Conservation (phyloP, 2,113 vertebrate genomes). For the Capricornis sumatraensis region DNA sequence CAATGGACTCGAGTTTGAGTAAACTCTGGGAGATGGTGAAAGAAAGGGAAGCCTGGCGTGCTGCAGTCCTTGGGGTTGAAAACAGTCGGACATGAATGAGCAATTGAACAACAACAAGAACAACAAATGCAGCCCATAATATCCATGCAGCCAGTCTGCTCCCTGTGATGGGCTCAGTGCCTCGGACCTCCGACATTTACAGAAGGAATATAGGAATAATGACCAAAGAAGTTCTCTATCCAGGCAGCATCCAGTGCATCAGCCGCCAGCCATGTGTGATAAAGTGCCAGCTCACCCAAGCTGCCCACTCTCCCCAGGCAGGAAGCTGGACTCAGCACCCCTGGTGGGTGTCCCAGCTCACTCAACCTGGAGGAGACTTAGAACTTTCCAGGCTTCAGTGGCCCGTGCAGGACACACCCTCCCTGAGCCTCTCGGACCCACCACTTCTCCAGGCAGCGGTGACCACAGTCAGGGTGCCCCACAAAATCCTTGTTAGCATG, state of each 20-base stretch:
- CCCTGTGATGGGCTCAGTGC: not conserved
- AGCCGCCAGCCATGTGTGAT: rapidly evolving
- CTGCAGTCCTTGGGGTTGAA: not conserved
- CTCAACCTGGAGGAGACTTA: not conserved
- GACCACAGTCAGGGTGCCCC: not conserved
- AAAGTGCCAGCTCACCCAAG: not conserved
- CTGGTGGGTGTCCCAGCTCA: not conserved
- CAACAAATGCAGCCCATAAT: not conserved
- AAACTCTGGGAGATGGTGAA: not conserved
- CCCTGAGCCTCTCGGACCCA: not conserved
- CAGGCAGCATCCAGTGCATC: not conserved
- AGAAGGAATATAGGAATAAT: not conserved
- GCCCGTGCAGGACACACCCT: not conserved
- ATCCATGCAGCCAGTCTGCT: not conserved
- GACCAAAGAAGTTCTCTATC: not conserved
- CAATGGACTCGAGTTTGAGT: not conserved
- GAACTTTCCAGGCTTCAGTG: not conserved
- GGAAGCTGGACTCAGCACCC: not conserved
- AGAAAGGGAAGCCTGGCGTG: not conserved
- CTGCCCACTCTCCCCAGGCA: not conserved
- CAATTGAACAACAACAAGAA: not conserved
- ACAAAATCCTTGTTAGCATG: not conserved
- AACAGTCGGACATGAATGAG: not conserved
- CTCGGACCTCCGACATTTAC: not conserved
- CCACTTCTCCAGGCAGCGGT: not conserved